Evolutionary conservation across 2,888 invertebrate genomes (phyloP).

Genomic region (Sepiola atlantica): DNA sequence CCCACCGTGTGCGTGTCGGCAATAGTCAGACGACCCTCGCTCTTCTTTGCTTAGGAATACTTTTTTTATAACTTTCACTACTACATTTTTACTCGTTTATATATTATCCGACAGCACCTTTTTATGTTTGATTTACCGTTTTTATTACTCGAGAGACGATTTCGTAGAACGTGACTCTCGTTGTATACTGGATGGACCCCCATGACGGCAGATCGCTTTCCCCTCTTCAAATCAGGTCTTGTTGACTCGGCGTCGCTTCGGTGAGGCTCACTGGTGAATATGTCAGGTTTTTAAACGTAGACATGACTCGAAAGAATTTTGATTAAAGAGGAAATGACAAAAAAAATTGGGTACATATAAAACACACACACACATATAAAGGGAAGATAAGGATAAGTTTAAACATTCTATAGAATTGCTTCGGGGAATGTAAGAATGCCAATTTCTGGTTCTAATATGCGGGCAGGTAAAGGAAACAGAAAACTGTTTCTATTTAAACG

Average conservation of each 20-base stretch:
- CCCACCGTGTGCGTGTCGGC: neutral
- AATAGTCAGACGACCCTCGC: neutral
- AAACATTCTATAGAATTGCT: neutral
- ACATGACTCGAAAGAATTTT: neutral
- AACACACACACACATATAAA: neutral
- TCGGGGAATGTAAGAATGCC: neutral
- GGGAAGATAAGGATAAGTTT: too few relatives aligned
- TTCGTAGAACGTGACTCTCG: neutral
- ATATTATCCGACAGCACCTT: neutral
- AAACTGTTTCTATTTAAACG: neutral
- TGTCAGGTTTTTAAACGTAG: neutral
- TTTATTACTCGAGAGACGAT: neutral
- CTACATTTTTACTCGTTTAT: neutral
- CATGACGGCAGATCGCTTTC: neutral
- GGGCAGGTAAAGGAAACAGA: neutral
- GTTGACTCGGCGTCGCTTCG: neutral
- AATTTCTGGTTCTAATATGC: neutral
- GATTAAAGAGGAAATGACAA: neutral
- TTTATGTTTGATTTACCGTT: neutral
- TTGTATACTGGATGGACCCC: constrained; percentile 6
- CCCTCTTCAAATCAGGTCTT: neutral
- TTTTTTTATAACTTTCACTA: neutral
- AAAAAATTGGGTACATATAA: too few relatives aligned
- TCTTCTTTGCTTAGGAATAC: neutral
- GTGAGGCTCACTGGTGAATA: neutral